Evolutionary conservation across 2,113 vertebrate species (phyloP), one percentile per base, ranked within the genome.

Genomic region (Turdus rufiventris): DNA sequence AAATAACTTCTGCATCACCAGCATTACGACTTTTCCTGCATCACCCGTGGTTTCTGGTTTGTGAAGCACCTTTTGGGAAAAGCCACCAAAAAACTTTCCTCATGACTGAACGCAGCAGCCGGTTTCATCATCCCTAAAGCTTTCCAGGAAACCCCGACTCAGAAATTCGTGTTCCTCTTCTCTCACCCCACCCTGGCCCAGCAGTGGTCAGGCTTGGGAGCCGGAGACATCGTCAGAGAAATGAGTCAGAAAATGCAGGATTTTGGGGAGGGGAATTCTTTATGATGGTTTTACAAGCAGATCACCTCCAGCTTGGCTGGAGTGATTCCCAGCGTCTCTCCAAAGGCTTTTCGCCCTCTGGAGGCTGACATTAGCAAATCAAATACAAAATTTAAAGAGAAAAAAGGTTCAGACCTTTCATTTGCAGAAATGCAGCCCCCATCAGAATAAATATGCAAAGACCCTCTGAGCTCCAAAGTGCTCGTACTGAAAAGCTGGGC

Each of bases 261-360:
- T 16, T 2, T 28, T 5, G 16, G 36, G 13, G 15, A 31, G 36
- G 21, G 21, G 3, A 45, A 57, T 66, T 72, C 51, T 40, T 71
- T 42, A 21, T 11, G 18, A 28, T 1, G 2, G 14, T 36, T 93
- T 70, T 54, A 18, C 21, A 38, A 80, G 60, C 42, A n/a, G 48
- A 45, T 50, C 85, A 6, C 8, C n/a, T 50, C 18, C 53, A 10
- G n/a, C 21, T 57, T 19, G n/a, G 9, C 43, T 24, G 43, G 24
- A 67, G 61, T 10, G 5, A 25, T 26, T 67, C 33, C 7, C 48
- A 14, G 43, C 1, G 1, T 38, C 48, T 53, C 61, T 57, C 26
- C 17, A 17, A 78, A 75, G 8, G 34, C 28, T 67, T 82, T 85
- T 91, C 93, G 93, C 95, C 95, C 89, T 94, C 96, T 97, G 79